Base-by-base conservation (phyloP, 2,113 vertebrate species). In the Menidia beryllina region DNA sequence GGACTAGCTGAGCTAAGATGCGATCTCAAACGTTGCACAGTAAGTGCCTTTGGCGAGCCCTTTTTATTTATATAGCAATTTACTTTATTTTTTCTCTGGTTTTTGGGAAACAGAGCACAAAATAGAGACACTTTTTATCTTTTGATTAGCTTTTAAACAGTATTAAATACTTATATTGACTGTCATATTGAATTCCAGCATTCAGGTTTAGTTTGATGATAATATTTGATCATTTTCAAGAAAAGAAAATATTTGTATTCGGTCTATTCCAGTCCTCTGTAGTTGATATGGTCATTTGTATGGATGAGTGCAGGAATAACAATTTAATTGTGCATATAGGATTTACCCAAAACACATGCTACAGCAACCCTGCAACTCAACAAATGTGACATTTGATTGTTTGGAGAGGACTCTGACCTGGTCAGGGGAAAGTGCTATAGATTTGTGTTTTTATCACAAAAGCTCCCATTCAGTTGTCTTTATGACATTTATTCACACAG, bases 61-160 rank as follows among this genome's bases (percentile, higher is more conserved):
- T 86, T 86, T 85, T 71, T 81, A 89, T 89, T 87, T 85, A 75
- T 82, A 75, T 79, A 79, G 65, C 82, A 85, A 85, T 90, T 88
- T 80, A 88, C 82, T 82, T 71, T 69, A 54, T 75, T 69, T 71
- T 53, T 14, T 36, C 48, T 48, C 15, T 56, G 52, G 25, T 76
- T 70, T 70, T 72, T 27, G 48, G 48, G 26, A 51, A 58, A 64
- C 36, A 34, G 48, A 34, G 8, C 74, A 26, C 20, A 49, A 50
- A 21, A 38, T 14, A 51, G 15, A 57, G 7, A 59, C 25, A 21
- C 21, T 60, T 48, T 20, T 69, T 64, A 47, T 65, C 43, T 72
- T 79, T 81, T 45, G 34, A 75, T 83, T 81, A 34, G 43, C 23
- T 52, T 79, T 70, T 61, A 76, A 67, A 49, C 39, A 56, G 60